Evolutionary conservation across 2,797 vertebrate species (phyloP).

Genomic region (Hoplostethus atlanticus): DNA sequence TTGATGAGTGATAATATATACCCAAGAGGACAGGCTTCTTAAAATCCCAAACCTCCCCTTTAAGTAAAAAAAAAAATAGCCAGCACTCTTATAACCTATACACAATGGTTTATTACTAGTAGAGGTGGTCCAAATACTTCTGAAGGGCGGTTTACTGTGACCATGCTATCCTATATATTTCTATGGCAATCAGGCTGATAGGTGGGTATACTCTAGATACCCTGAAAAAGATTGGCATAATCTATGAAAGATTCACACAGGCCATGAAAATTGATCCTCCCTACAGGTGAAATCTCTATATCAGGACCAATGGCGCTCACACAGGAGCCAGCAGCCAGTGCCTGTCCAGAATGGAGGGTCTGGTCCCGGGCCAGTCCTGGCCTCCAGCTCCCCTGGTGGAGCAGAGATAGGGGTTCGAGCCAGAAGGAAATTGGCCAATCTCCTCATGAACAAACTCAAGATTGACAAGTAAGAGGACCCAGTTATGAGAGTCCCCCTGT

Average conservation of each 20-base stretch:
- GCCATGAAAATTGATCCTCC: slow-evolving; percentile 3
- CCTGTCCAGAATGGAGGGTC: neutral
- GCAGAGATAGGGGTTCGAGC: slow-evolving; percentile 57
- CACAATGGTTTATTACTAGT: too few species aligned
- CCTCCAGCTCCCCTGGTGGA: slow-evolving; percentile 26
- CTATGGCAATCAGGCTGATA: too few species aligned
- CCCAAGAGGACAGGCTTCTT: too few species aligned
- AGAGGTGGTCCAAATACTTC: too few species aligned
- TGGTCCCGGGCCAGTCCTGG: accelerated
- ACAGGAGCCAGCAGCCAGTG: neutral
- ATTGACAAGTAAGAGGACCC: slow-evolving; percentile 63
- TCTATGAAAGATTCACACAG: neutral
- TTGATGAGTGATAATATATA: too few species aligned
- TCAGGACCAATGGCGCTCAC: slow-evolving; percentile 67
- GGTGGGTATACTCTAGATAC: too few species aligned
- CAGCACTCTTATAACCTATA: too few species aligned
- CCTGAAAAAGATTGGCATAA: too few species aligned
- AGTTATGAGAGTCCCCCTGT: neutral
- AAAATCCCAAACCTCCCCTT: too few species aligned
- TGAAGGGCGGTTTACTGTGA: too few species aligned
- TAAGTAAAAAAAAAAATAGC: too few species aligned
- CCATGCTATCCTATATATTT: too few species aligned
- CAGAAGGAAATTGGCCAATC: slow-evolving; percentile 64
- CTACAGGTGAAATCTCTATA: slow-evolving; percentile 56
- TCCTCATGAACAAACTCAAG: slow-evolving; percentile 65